phyloP scores from a whole-genome alignment of 2,113 vertebrate genomes.

The Neodontobutis hainanensis region DNA sequence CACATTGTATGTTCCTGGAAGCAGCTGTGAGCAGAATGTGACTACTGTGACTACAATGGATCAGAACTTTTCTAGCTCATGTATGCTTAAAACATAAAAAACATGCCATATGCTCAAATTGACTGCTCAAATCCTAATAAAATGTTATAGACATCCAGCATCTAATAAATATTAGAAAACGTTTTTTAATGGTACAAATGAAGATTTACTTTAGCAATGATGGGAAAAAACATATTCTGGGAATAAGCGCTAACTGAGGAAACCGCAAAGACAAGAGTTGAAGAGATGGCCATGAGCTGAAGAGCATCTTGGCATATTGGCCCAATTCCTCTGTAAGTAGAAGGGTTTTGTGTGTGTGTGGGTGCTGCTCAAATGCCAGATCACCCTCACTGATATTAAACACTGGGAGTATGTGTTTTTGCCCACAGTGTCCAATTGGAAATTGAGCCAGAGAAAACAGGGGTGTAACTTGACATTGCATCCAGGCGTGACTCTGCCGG shows the following conservation, averaged over 20 bases:
- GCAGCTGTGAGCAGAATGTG: slow-evolving; percentile 49
- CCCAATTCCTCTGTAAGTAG: slow-evolving; percentile 34
- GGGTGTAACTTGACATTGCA: slow-evolving; percentile 61
- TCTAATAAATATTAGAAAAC: slow-evolving; percentile 18
- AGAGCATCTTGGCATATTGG: slow-evolving; percentile 20
- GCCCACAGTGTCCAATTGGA: slow-evolving; percentile 43
- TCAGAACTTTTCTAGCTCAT: slow-evolving; percentile 11
- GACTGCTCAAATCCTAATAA: no score
- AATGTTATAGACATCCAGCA: not conserved
- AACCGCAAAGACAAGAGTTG: slow-evolving; percentile 15
- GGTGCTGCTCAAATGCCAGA: slow-evolving; percentile 33
- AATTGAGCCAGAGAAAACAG: slow-evolving; percentile 64
- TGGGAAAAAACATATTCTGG: slow-evolving; percentile 27
- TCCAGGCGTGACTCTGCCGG: slow-evolving; percentile 54
- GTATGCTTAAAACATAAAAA: not conserved
- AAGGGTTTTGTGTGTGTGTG: slow-evolving; percentile 15
- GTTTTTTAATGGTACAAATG: slow-evolving; percentile 32
- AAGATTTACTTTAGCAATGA: slow-evolving; percentile 23
- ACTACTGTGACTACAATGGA: slow-evolving; percentile 10
- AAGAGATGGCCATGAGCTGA: slow-evolving; percentile 13
- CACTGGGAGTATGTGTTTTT: slow-evolving; percentile 39
- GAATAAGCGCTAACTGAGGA: not conserved
- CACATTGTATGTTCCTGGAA: not conserved
- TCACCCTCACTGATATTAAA: slow-evolving; percentile 43
- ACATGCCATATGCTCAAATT: not conserved